These are phyloP conservation scores for Hylomyscus alleni DNA, from an alignment of 2,797 vertebrate genomes.

Conservation along the genomic window DNA sequence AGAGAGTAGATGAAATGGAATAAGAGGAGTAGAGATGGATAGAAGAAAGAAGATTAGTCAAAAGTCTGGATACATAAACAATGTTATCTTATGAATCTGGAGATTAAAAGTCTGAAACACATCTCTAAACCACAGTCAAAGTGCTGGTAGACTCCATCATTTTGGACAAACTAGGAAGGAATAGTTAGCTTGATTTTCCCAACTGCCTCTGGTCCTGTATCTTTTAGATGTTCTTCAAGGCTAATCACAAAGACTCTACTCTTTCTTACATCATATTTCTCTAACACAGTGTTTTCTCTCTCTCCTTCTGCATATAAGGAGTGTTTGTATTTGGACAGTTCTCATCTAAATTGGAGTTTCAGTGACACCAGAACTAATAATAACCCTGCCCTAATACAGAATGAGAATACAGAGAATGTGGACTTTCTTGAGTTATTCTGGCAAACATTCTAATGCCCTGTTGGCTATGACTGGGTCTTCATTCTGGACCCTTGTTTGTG, in stretches of 20 bases:
- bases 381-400: neutral
- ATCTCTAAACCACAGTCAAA: neutral
- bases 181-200: too few relatives aligned
- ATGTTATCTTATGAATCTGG: neutral
- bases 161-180: neutral
- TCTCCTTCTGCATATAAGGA: neutral
- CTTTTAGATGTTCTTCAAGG: neutral
- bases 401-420: neutral
- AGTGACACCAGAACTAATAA: neutral
- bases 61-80: neutral
- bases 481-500: neutral
- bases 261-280: fast-evolving
- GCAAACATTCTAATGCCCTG: neutral
- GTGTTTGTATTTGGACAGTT: neutral
- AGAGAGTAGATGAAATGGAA: neutral
- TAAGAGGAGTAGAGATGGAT: neutral
- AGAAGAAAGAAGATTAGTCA: neutral
- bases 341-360: neutral
- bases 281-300: neutral
- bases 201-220: fast-evolving
- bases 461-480: neutral
- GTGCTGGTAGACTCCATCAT: neutral
- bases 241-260: fast-evolving
- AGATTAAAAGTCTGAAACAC: neutral
- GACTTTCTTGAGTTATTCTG: neutral